phyloP scores from a whole-genome alignment of 2,113 vertebrate species.

The Tamias sibiricus region DNA sequence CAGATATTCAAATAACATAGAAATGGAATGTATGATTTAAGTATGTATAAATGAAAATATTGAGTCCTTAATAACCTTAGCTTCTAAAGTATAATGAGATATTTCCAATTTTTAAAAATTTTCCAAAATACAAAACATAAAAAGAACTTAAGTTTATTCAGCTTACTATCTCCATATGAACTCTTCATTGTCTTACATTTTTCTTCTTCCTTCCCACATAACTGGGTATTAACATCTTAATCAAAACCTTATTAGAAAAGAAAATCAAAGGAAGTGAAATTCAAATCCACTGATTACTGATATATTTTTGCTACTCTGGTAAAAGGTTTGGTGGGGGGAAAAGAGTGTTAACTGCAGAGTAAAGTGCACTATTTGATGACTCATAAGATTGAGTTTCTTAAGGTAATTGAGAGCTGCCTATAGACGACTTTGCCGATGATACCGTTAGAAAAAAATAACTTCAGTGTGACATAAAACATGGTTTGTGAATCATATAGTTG shows the following conservation, averaged over 20 bases:
- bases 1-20: conserved; percentile 34
- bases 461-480: neutral
- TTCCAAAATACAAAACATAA: conserved; percentile 42
- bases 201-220: neutral
- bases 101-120: neutral
- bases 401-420: neutral
- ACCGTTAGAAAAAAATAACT: neutral
- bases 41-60: neutral
- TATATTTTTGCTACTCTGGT: neutral
- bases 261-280: conserved; percentile 22
- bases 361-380: neutral
- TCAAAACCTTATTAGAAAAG: conserved; percentile 44
- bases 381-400: neutral
- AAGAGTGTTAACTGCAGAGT: neutral
- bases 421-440: neutral
- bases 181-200: neutral
- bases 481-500: conserved; percentile 9
- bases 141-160: neutral
- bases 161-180: neutral
- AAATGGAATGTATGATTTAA: conserved; percentile 1
- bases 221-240: neutral
- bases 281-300: conserved; percentile 2
- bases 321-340: conserved; percentile 15
- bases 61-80: neutral
- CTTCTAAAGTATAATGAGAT: neutral